These are phyloP conservation scores for Callithrix jacchus DNA, from an alignment of 2,113 vertebrate species.

Conservation along the genomic window DNA sequence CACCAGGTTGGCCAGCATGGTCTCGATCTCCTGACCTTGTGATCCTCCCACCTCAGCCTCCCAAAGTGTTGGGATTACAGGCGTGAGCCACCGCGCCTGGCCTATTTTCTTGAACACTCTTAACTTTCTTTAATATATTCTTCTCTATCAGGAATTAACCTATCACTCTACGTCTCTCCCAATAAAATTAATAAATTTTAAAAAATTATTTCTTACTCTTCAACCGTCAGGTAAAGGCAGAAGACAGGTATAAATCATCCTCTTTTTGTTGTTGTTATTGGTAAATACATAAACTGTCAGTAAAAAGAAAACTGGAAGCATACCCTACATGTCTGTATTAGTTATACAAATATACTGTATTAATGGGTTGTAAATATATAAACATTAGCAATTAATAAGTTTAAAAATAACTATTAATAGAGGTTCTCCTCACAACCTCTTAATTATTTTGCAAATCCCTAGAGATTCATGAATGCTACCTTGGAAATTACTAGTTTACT, in stretches of 20 bases:
- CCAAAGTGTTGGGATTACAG: too few relatives aligned
- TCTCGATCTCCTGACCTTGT: too few relatives aligned
- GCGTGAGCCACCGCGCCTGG: too few relatives aligned
- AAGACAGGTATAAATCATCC: not conserved
- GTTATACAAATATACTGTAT: not conserved
- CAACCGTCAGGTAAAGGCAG: not conserved
- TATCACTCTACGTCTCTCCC: not conserved
- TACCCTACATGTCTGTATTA: not conserved
- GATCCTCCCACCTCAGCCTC: too few relatives aligned
- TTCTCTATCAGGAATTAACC: not conserved
- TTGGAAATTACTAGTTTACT: not conserved
- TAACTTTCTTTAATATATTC: not conserved
- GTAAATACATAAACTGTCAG: not conserved
- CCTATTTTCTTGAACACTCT: not conserved
- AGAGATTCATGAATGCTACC: not conserved
- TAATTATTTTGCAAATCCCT: not conserved
- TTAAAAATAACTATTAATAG: not conserved
- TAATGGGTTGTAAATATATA: not conserved
- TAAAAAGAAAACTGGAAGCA: not conserved
- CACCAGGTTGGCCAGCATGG: too few relatives aligned
- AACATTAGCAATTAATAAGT: not conserved
- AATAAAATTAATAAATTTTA: not conserved
- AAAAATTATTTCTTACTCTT: not conserved
- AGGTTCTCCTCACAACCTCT: not conserved
- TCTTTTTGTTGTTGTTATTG: not conserved